Base-by-base conservation (phyloP, 2,888 invertebrate genomes). In the Octodonta nipae region DNA sequence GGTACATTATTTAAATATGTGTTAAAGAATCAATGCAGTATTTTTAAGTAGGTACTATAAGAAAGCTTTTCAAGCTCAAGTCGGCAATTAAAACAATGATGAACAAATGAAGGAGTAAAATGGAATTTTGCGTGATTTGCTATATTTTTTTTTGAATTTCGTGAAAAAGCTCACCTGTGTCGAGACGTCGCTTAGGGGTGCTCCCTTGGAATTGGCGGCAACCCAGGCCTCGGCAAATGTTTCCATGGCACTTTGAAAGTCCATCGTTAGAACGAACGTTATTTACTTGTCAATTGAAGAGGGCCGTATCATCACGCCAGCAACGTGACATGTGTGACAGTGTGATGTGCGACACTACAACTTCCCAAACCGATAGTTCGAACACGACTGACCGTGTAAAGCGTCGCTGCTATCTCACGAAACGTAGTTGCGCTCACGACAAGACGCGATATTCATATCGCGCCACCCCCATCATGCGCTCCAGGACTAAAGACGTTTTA, bases 181-280 rank as follows among this genome's bases (percentile, higher is more conserved):
- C 47, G 75, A 66, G 52, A 76, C 45, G 53, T 78, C 55, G 30
- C 66, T 68, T 44, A 65, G 65, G 17, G 63, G 67, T 45, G 70
- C 71, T 43, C 71, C 67, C 63, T 81, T 81, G 54, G 81, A 78
- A 60, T 81, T 84, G 63, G 88, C 89, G 47, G 89, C 89, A 52
- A 89, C 88, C 91, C 91, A 92, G 51, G 91, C 91, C 71, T 92
- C 91, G 47, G 91, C 91, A 65, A 92, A 91, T 51, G 91, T 91
- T 72, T 92, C 91, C 91, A 92, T 89, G 53, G 91, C 91, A 75
- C 89, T 89, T 73, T 89, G 88, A 75, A 91, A 89, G 83, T 91
- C 91, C 91, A 92, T 91, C 51, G 54, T 59, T 54, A 53, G 51
- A 42, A 32, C 32, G 5, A 17, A 17, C 5, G 6, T 17, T 8